Evolutionary conservation across 2,797 vertebrate species (phyloP), one percentile per base, ranked within the genome.

Genomic region (Sarcoramphus papa): DNA sequence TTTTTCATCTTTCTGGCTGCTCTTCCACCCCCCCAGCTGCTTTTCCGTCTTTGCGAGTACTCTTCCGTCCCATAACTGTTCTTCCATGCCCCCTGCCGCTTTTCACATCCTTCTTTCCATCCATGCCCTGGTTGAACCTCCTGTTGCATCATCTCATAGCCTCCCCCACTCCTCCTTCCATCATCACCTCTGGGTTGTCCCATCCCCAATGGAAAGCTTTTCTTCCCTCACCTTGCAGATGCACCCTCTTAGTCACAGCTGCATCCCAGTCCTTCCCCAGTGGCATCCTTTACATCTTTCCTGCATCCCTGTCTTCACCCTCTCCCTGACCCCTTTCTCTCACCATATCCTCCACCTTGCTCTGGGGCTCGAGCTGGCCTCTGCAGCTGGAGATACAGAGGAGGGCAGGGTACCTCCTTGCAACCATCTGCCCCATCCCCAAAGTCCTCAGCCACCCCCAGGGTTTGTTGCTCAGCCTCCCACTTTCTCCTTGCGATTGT

Each of bases 61-160:
- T 87, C 30, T 84, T 65, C 65, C 62, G 23, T 18, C 17, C 31
- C 41, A 50, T 33, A 30, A 27, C 35, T 48, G 64, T 62, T 68
- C 67, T 64, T 90, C 73, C 43, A 12, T 80, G 60, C 40, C 41
- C 68, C 70, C 24, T 2, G 7, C 57, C 0, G 5, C 77, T 86
- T 92, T 68, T 78, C 54, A 50, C 40, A 56, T 85, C 72, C 78
- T 65, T 75, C 45, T 76, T 95, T 83, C 73, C 37, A 62, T 89
- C 83, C 35, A 15, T 89, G 63, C 59, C 75, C 63, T 27, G 43
- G 40, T 73, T 10, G 7, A 82, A 89, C 75, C 81, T 91, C 70
- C 74, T 93, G 86, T 96, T 97, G 93, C 95, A 92, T 96, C 91
- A 93, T 91, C 64, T 82, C 68, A 33, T 80, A 85, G 40, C 67